Percentiles rank a stretch among this genome's conserved stretches.
Conservation (phyloP, 2,888 invertebrate species). For the Sarcophaga rosellei region DNA sequence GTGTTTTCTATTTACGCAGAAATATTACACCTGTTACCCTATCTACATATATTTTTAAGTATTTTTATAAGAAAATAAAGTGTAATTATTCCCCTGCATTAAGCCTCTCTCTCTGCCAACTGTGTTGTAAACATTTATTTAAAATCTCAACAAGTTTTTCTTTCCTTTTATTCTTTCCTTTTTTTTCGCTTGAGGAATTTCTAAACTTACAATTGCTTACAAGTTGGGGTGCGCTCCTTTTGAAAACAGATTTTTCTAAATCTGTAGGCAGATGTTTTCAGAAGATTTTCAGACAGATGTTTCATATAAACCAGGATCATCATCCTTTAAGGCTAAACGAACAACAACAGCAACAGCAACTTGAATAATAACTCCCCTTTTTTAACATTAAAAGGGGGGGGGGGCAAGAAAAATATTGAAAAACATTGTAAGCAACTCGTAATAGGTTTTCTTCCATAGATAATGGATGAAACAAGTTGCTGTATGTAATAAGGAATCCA, state of each 20-base stretch:
- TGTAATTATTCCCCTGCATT: neutral
- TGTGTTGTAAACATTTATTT: neutral
- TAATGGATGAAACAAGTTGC: conserved; percentile 62
- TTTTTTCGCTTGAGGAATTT: neutral
- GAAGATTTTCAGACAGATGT: conserved; percentile 58
- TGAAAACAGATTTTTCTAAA: conserved; percentile 56
- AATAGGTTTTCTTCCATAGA: conserved; percentile 65
- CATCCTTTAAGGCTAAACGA: conserved; percentile 51
- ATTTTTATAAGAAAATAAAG: neutral
- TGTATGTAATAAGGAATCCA: conserved; percentile 61
- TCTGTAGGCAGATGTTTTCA: conserved; percentile 58
- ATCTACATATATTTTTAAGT: neutral
- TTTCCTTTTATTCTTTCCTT: neutral
- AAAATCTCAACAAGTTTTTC: neutral
- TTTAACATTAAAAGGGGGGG: conserved; percentile 13
- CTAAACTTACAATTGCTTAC: conserved; percentile 21
- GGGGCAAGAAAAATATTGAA: neutral
- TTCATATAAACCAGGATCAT: conserved; percentile 52
- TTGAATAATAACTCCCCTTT: conserved; percentile 38
- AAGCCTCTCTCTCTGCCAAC: neutral
- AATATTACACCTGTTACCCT: conserved; percentile 55
- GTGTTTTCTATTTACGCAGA: neutral
- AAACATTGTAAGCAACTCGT: neutral
- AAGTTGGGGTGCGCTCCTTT: conserved; percentile 9
- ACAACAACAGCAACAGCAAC: neutral